A percentile compares a stretch with the other conserved stretches of the same genome.
Conservation (phyloP, 2,888 invertebrate genomes). For the Lathronympha strigana region DNA sequence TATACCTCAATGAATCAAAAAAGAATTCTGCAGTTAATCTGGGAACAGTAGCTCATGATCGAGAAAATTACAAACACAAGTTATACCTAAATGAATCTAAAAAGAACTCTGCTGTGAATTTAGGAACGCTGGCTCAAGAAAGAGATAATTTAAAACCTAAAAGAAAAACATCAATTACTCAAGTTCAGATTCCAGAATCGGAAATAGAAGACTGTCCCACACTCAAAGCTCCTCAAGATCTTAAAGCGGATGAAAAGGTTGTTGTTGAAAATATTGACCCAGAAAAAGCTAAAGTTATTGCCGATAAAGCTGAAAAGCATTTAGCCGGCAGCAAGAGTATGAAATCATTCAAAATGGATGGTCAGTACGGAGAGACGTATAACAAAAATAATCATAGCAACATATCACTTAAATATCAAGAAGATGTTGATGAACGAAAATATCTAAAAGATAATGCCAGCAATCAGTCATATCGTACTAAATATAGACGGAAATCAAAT, state of each 20-base stretch:
- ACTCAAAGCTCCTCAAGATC: conserved; percentile 78
- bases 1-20: conserved; percentile 79
- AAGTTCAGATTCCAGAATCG: conserved; percentile 75
- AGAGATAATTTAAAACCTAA: conserved; percentile 69
- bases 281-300: conserved; percentile 69
- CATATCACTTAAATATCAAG: conserved; percentile 68
- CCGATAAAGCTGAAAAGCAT: conserved; percentile 71
- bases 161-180: conserved; percentile 70
- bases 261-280: conserved; percentile 74
- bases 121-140: conserved; percentile 67
- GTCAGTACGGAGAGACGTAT: conserved; percentile 72
- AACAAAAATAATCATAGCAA: conserved; percentile 74
- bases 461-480: conserved; percentile 70
- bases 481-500: conserved; percentile 76
- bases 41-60: conserved; percentile 65
- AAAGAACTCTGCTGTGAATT: conserved; percentile 73
- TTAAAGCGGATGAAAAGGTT: conserved; percentile 80
- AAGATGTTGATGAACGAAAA: conserved; percentile 73
- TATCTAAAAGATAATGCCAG: conserved; percentile 78
- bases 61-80: conserved; percentile 52
- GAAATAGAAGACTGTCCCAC: conserved; percentile 81
- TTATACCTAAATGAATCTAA: conserved; percentile 79
- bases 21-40: conserved; percentile 75
- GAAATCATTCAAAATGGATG: conserved; percentile 75
- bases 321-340: conserved; percentile 67